These are phyloP conservation scores for Anoplius nigerrimus DNA, from an alignment of 2,888 invertebrate genomes.

Conservation along the genomic window DNA sequence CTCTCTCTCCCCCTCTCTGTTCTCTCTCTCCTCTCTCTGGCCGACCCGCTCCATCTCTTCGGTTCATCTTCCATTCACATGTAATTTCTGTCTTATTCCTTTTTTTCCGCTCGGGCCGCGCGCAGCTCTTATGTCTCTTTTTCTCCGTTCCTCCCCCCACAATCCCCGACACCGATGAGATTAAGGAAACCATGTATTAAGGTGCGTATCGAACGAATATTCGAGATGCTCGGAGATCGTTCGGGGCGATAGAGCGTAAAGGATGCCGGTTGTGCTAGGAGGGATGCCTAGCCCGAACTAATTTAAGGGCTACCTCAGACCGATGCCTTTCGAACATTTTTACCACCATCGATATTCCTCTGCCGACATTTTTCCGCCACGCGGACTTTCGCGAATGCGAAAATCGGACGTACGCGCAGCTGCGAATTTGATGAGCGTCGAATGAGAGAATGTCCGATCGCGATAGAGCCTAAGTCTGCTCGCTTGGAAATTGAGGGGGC, in stretches of 20 bases:
- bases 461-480: too few species aligned
- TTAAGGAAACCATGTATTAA: slow-evolving; percentile 45
- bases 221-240: slow-evolving; percentile 27
- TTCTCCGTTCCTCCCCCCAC: slow-evolving; percentile 19
- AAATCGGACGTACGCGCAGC: too few species aligned
- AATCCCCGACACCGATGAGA: slow-evolving; percentile 32
- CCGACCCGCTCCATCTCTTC: slow-evolving; percentile 12
- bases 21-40: background rate
- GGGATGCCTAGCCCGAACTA: slow-evolving; percentile 28
- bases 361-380: background rate
- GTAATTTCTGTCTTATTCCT: slow-evolving; percentile 5
- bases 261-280: background rate
- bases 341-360: background rate
- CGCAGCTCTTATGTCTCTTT: slow-evolving; percentile 4
- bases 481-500: too few species aligned
- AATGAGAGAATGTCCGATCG: too few species aligned
- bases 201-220: slow-evolving; percentile 31
- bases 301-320: slow-evolving; percentile 18
- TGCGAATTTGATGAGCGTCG: too few species aligned
- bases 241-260: slow-evolving; percentile 11
- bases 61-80: slow-evolving; percentile 36
- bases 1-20: slow-evolving; percentile 1
- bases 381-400: too few species aligned
- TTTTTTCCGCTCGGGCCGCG: slow-evolving; percentile 16
- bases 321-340: too few species aligned